phyloP scores from a whole-genome alignment of 2,113 vertebrate genomes.

The Urocitellus parryii region DNA sequence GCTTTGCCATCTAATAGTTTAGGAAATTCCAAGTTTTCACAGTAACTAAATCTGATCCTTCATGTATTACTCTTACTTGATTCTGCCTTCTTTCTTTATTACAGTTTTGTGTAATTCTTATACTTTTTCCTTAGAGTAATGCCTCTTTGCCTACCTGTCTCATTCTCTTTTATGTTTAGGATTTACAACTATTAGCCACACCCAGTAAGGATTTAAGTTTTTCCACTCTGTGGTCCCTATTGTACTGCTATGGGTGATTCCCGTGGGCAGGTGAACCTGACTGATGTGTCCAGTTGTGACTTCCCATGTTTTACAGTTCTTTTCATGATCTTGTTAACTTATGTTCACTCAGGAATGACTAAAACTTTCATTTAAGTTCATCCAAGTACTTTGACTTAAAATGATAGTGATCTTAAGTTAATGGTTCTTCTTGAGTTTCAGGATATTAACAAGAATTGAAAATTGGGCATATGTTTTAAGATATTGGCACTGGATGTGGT shows the following conservation, averaged over 20 bases:
- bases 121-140: not conserved
- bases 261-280: not conserved
- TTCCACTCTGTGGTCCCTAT: not conserved
- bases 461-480: not conserved
- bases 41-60: not conserved
- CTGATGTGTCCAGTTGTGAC: not conserved
- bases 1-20: not conserved
- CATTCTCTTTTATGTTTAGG: not conserved
- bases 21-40: not conserved
- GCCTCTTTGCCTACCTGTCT: not conserved
- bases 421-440: not conserved
- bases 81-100: not conserved
- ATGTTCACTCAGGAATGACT: not conserved
- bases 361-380: not conserved
- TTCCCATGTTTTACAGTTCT: not conserved
- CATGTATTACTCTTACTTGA: not conserved
- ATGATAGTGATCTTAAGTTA: not conserved
- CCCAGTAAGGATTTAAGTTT: not conserved
- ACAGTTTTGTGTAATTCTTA: not conserved
- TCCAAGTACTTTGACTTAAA: not conserved
- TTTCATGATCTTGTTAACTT: not conserved
- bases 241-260: not conserved
- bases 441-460: not conserved
- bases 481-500: not conserved
- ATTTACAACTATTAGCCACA: not conserved